Base-by-base conservation (phyloP, 2,888 invertebrate species). In the Ornithoptera priamus region DNA sequence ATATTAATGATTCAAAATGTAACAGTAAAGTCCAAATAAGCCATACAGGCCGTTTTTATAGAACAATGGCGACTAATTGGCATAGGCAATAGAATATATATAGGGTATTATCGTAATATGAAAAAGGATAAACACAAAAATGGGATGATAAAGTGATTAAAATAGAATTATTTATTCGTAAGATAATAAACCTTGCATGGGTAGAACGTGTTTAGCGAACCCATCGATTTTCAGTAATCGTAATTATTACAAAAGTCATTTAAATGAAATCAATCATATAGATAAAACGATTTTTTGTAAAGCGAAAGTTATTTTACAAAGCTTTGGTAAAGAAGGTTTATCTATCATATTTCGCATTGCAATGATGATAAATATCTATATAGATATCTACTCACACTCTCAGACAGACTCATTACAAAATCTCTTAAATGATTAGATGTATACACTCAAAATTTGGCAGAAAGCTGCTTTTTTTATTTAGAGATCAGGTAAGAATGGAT, bases 1-100 rank as follows among this genome's bases (percentile, higher is more conserved):
- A 10, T 59, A 5, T n/a, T 53, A 50, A 53, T 53, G 53, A 53
- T n/a, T 53, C n/a, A 53, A 46, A 46, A 53, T 53, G 5, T 53
- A 53, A n/a, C 18, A n/a, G 18, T 6, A 53, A 53, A n/a, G 53
- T 18, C 53, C n/a, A 6, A 53, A n/a, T n/a, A 53, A n/a, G 53
- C 53, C 53, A n/a, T 53, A 53, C 8, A 53, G 53, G 53, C n/a
- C 17, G 59, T 7, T 59, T 57, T 20, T 24, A 30, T 24, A 22
- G 15, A 59, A 59, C 59, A 24, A 36, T 72, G 39, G 20, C 72
- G 74, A 56, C 8, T 56, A 50, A 57, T 39, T 18, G 15, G 57
- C 39, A 12, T 22, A 2, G 30, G 24, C 15, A 53, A n/a, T 30
- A 15, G 7, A 39, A 61, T 67, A 30, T 67, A 66, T 66, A 67